Base-by-base conservation (phyloP, 2,888 invertebrate genomes). In the Tuta absoluta region DNA sequence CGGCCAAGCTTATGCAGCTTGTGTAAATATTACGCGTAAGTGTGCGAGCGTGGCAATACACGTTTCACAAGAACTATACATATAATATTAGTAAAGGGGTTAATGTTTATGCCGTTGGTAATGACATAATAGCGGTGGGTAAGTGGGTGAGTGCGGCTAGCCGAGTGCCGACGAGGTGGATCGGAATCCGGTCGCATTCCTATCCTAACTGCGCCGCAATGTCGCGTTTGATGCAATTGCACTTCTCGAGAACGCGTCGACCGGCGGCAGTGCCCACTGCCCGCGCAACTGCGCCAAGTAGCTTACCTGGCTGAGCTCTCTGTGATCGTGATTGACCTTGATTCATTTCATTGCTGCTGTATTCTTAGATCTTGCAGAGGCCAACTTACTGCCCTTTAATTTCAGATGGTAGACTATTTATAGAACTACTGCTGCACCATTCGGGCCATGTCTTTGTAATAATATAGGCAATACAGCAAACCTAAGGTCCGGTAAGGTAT, bases 151-250 rank as follows among this genome's bases (percentile, higher is more conserved):
- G 80, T 78, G 81, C 78, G 75, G 79, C 75, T 74, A 75, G 56
- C 56, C 53, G 19, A 48, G 19, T 75, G 79, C 71, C 70, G 76
- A 75, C 75, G 72, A 75, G 74, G 76, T 75, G 77, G 76, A 75
- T 78, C 69, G 86, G 84, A 88, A 86, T 88, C 87, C 84, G 85
- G 86, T 84, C 83, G 77, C 87, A 87, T 87, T 85, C 86, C 86
- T 87, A 87, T 85, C 86, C 86, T 87, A 87, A 84, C 86, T 82
- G 85, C 76, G 80, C 83, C 81, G 85, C 56, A 33, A 83, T 82
- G 80, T 77, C 80, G 79, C 76, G 73, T 78, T 81, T 78, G 76
- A 81, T 81, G 78, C 78, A 80, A 73, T 75, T 56, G 63, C 63
- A 45, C 41, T 51, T 33, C 51, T 23, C 41, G 23, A 57, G 19